Conservation (phyloP, 2,888 invertebrate genomes). For the Chymomyza fuscimana region DNA sequence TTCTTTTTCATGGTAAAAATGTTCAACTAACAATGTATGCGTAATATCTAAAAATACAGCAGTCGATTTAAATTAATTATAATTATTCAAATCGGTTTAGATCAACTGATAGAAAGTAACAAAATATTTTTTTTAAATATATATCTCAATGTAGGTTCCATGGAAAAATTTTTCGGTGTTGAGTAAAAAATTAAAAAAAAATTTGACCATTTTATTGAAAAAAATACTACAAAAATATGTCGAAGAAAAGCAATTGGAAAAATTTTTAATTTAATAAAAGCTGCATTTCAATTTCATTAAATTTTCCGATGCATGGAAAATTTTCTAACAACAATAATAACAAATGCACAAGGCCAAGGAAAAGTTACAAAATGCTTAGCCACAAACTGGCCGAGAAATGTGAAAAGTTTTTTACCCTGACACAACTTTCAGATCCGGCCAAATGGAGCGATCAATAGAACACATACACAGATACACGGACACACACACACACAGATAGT, state of each 20-base stretch:
- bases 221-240: too few species aligned
- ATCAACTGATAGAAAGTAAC: too few species aligned
- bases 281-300: not conserved
- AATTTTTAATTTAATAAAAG: not conserved
- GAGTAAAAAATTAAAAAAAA: too few species aligned
- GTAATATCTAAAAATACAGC: too few species aligned
- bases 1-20: too few species aligned
- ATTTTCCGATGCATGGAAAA: not conserved
- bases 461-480: not conserved
- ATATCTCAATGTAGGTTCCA: too few species aligned
- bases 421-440: constrained; percentile 25
- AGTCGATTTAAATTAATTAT: too few species aligned
- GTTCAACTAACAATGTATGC: too few species aligned
- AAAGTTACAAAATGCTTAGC: constrained; percentile 48
- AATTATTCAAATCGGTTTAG: too few species aligned
- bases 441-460: constrained; percentile 58
- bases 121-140: too few species aligned
- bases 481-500: not conserved
- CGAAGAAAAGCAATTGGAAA: not conserved
- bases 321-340: not conserved
- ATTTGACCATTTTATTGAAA: too few species aligned
- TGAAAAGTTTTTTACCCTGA: constrained; percentile 59
- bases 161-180: too few species aligned
- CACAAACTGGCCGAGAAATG: constrained; percentile 63
- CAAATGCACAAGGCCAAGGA: not conserved